phyloP scores from a whole-genome alignment of 2,888 invertebrate species.

The Euzetes globulus region DNA sequence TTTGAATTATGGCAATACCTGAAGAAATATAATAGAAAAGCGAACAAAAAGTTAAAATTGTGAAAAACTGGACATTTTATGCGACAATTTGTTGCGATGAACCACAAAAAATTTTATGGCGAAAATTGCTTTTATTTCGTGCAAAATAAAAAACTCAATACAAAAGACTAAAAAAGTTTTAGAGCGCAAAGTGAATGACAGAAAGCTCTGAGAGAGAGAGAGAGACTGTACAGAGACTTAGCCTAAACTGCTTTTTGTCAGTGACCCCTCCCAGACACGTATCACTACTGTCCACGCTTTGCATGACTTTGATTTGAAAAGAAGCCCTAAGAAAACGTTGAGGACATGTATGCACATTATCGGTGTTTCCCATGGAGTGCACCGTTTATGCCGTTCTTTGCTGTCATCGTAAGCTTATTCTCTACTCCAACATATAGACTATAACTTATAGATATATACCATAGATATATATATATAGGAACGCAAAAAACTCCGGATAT shows the following conservation, averaged over 20 bases:
- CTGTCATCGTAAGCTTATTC: conserved; percentile 1
- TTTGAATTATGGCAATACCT: not conserved
- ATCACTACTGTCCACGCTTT: conserved; percentile 31
- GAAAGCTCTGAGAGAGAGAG: not conserved
- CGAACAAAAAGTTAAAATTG: not conserved
- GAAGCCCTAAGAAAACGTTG: conserved; percentile 25
- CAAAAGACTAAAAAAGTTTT: conserved; percentile 27
- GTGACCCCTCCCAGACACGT: conserved; percentile 28
- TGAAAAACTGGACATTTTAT: conserved; percentile 27
- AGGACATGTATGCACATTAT: conserved; percentile 30
- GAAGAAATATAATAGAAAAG: not conserved
- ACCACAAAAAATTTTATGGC: conserved; percentile 27
- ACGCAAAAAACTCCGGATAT: conserved; percentile 25
- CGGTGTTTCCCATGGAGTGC: conserved; percentile 29
- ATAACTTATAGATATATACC: conserved; percentile 18
- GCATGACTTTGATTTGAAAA: conserved; percentile 30
- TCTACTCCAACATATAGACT: not conserved
- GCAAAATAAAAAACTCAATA: conserved; percentile 8
- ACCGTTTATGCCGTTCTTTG: conserved; percentile 18
- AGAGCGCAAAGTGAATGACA: not conserved
- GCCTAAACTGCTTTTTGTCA: conserved; percentile 18
- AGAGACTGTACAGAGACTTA: conserved; percentile 13
- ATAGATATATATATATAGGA: not conserved
- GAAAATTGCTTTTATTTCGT: conserved; percentile 24
- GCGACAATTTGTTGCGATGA: conserved; percentile 26